Evolutionary conservation across 2,888 invertebrate species (phyloP), one percentile per base, ranked within the genome.

Genomic region (Chalcosyrphus nemorum): DNA sequence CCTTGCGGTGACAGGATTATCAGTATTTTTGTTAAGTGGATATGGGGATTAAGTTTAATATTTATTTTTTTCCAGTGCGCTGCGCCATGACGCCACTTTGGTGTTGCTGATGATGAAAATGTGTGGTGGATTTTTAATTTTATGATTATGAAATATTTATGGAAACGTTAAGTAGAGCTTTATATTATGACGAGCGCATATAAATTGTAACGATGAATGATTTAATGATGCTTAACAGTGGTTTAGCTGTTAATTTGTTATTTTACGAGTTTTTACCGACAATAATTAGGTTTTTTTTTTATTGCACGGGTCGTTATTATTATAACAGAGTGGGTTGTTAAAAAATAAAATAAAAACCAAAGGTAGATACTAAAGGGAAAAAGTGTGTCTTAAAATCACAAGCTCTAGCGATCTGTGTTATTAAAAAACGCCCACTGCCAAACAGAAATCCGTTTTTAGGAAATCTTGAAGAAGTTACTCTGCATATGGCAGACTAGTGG

Each of bases 1-100:
- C 17, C 2, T 15, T 71, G 13, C 2, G 65, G 57, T 47, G 6
- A 13, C 24, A 35, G 72, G 65, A 72, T 72, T 61, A 80, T 43
- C 4, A 54, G 13, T 59, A 35, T 57, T 59, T 78, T 66, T 59
- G 21, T 71, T 52, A 71, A 78, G 41, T 65, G 41, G 24, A 43
- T 50, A 38, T 13, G n/a, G 41, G 45, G 27, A 57, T 72, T 72
- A 38, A 38, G 17, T 54, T 72, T 41, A n/a, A 63, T 74, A 63
- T 38, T 68, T 43, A 63, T 74, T 56, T 38, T 68, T 43, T 52
- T 29, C 19, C 15, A 17, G 9, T 45, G 54, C 17, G 19, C n/a
- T n/a, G n/a, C 1, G 4, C 13, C 32, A 15, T 32, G 45, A 50
- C n/a, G n/a, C 27, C 41, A 43, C n/a, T 21, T 56, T 45, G 0